Percentiles rank a stretch among this genome's conserved stretches.
phyloP scores from a whole-genome alignment of 2,888 invertebrate genomes.

The Eutolmus rufibarbis region DNA sequence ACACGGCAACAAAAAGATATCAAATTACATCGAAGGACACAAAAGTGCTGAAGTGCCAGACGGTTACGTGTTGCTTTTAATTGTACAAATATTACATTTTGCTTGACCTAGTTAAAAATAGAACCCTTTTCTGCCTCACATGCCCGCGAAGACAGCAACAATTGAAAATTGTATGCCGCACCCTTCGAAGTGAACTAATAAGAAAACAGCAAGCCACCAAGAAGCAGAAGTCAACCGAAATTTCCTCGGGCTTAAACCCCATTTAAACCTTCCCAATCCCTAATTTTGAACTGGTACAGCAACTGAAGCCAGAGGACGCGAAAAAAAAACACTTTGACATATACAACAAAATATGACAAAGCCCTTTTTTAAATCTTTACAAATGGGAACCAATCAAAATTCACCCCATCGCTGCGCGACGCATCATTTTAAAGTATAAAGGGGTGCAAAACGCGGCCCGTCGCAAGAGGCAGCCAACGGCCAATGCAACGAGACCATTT shows the following conservation, averaged over 20 bases:
- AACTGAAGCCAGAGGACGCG: not conserved
- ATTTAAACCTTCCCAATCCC: not conserved
- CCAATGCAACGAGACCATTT: not conserved
- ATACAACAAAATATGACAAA: not conserved
- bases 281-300: not conserved
- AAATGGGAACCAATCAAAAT: conserved; percentile 52
- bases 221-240: not conserved
- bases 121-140: not conserved
- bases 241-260: not conserved
- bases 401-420: conserved; percentile 49
- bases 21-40: not conserved
- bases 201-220: not conserved
- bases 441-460: conserved; percentile 11
- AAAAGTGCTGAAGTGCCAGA: not conserved
- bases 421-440: not conserved
- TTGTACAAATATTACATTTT: not conserved
- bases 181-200: not conserved
- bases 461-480: not conserved
- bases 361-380: conserved; percentile 44
- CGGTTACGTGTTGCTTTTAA: not conserved
- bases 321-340: not conserved
- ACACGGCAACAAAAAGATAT: not conserved
- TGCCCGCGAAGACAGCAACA: not conserved
- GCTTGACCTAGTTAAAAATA: conserved; percentile 21
- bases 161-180: not conserved